Evolutionary conservation across 2,797 vertebrate genomes (phyloP).

Genomic region (Amblyopsis hoosieri): DNA sequence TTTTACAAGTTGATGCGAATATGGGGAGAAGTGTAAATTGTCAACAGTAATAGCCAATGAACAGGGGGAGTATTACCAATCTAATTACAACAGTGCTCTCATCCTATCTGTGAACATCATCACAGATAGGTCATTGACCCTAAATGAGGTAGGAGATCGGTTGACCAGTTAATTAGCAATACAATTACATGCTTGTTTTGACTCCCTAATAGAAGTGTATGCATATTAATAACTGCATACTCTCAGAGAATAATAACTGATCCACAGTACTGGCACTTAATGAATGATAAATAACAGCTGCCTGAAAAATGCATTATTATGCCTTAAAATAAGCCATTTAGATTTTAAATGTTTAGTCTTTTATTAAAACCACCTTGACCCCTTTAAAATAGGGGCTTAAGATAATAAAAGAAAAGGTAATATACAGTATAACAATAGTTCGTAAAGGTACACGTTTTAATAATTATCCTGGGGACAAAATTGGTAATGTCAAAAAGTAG

Average conservation of each 20-base stretch:
- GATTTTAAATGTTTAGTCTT: no score
- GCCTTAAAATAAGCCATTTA: slow-evolving; percentile 18
- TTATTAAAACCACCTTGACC: no score
- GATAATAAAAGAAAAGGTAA: slow-evolving; percentile 4
- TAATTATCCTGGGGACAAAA: no score
- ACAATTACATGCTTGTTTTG: slow-evolving; percentile 78
- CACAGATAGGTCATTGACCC: slow-evolving; percentile 55
- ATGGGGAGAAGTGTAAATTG: slow-evolving; percentile 38
- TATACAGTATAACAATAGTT: neutral
- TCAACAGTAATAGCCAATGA: slow-evolving; percentile 49
- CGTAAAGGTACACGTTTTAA: no score
- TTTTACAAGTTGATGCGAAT: no score
- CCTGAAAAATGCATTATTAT: neutral
- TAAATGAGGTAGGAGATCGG: slow-evolving; percentile 56
- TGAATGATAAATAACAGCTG: slow-evolving; percentile 30
- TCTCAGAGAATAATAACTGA: slow-evolving; percentile 71
- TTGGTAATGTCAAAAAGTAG: no score
- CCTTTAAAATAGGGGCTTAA: slow-evolving; percentile 12
- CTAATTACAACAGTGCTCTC: slow-evolving; percentile 58
- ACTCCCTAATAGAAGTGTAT: slow-evolving; percentile 71
- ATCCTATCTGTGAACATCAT: slow-evolving; percentile 53
- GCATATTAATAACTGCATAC: slow-evolving; percentile 73
- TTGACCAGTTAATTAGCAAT: slow-evolving; percentile 66
- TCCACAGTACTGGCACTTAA: slow-evolving; percentile 26
- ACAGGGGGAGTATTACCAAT: slow-evolving; percentile 39